Base-by-base conservation (phyloP, 2,113 vertebrate genomes). In the Galbula dea region DNA sequence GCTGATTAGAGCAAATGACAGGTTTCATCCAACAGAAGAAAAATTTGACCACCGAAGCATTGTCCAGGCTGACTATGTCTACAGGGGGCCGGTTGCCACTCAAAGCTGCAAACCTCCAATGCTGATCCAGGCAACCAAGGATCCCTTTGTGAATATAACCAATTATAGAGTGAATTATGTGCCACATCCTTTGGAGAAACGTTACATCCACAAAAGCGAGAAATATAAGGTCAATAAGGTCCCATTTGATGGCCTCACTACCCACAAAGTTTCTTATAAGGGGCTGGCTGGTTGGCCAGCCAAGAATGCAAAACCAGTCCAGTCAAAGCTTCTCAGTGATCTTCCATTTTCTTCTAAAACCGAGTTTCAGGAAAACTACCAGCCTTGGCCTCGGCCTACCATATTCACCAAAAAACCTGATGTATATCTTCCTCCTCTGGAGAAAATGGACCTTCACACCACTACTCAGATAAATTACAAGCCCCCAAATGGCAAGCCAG, bases 111-210 rank as follows among this genome's bases (percentile, higher is more conserved):
- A 97, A 71, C 97, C 96, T 75, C 34, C 8, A 6, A 39, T 37
- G 27, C 4, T 65, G 3, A 21, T 24, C 5, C 90, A 75, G 51
- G 57, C 94, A 57, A 86, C 6, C 14, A 90, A 86, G 8, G 9
- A 68, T 51, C 94, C 96, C 4, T 92, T 98, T 74, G 95, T 98
- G 11, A 87, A 91, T 32, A 59, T 79, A 84, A 98, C 97, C 17
- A 98, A 68, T 96, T 98, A 98, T 45, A 97, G 94, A 73, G 55
- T 83, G 37, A 96, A 95, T 74, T 98, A 97, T 1, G 20, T 98
- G 41, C 21, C 62, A 32, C 96, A 97, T 74, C 88, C 93, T 27
- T 6, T 97, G 58, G 69, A 96, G 83, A 93, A 97, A 57, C 62
- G 34, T 48, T 83, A 48, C 55, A 72, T 78, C 16, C 87, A 61